Percentiles rank a stretch among this genome's conserved stretches.
Conservation (phyloP, 2,113 vertebrate species). For the Nothobranchius furzeri region DNA sequence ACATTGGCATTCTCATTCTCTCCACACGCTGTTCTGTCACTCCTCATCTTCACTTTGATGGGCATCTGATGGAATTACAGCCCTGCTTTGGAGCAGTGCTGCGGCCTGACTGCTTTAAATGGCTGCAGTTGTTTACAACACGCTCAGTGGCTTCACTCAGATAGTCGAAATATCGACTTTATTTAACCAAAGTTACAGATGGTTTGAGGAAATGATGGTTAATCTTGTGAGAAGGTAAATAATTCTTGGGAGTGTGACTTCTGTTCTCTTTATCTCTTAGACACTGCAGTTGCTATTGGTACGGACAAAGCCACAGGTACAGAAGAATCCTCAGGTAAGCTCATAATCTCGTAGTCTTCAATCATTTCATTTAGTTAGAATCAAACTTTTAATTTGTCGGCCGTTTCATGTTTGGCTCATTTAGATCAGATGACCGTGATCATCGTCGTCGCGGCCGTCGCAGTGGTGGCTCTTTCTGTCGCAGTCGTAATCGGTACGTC, state of each 20-base stretch:
- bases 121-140: neutral
- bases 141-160: neutral
- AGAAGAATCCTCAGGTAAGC: slow-evolving; percentile 22
- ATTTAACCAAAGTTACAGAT: neutral
- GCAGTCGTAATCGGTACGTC: slow-evolving; percentile 64
- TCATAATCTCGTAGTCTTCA: neutral
- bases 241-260: neutral
- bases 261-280: neutral
- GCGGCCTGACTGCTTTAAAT: slow-evolving; percentile 2
- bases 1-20: slow-evolving; percentile 74
- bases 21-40: slow-evolving; percentile 49
- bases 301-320: slow-evolving; percentile 13
- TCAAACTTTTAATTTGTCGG: too few species aligned
- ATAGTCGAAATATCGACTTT: neutral
- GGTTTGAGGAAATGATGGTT: neutral
- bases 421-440: slow-evolving; percentile 59
- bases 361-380: too few species aligned
- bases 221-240: neutral
- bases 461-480: slow-evolving; percentile 54
- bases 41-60: slow-evolving; percentile 72
- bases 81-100: slow-evolving; percentile 43
- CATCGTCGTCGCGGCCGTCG: slow-evolving; percentile 60
- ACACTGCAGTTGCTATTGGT: fast-evolving
- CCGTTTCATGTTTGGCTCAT: neutral
- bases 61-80: slow-evolving; percentile 75